phyloP scores from a whole-genome alignment of 2,113 vertebrate species.

The Prunella himalayana region DNA sequence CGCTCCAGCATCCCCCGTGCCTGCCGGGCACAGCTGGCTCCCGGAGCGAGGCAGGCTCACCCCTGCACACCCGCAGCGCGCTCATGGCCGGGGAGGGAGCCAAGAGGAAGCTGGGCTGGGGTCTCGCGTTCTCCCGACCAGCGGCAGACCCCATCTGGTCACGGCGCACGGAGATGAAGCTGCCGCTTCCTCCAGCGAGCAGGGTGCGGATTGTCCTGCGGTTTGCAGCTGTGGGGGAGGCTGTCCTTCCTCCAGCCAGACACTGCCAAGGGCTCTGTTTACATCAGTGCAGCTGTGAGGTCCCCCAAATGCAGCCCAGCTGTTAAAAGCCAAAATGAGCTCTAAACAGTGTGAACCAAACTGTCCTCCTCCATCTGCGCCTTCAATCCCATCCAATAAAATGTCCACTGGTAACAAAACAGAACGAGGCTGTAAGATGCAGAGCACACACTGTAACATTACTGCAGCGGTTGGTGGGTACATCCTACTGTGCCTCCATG shows the following conservation, averaged over 20 bases:
- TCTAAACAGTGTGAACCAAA: background rate
- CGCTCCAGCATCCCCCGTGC: rapidly evolving
- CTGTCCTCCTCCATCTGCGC: background rate
- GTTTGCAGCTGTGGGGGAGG: background rate
- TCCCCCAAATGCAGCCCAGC: conserved; percentile 1
- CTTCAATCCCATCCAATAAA: background rate
- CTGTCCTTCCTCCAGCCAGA: background rate
- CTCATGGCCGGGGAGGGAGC: rapidly evolving
- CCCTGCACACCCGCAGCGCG: rapidly evolving
- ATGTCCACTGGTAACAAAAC: background rate
- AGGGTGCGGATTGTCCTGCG: rapidly evolving
- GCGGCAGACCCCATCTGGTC: background rate
- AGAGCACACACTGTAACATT: background rate
- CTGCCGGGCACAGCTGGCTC: background rate
- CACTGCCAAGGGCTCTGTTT: background rate
- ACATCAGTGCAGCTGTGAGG: conserved; percentile 20
- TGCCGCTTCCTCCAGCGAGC: background rate
- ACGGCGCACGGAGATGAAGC: rapidly evolving
- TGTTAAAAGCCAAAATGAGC: background rate
- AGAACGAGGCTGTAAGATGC: background rate
- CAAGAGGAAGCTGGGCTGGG: background rate
- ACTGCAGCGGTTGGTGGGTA: background rate
- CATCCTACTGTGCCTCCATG: background rate
- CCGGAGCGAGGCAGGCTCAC: rapidly evolving
- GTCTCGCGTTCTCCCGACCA: rapidly evolving